These are phyloP conservation scores for Struthidea cinerea DNA, from an alignment of 2,113 vertebrate genomes.

Conservation along the genomic window DNA sequence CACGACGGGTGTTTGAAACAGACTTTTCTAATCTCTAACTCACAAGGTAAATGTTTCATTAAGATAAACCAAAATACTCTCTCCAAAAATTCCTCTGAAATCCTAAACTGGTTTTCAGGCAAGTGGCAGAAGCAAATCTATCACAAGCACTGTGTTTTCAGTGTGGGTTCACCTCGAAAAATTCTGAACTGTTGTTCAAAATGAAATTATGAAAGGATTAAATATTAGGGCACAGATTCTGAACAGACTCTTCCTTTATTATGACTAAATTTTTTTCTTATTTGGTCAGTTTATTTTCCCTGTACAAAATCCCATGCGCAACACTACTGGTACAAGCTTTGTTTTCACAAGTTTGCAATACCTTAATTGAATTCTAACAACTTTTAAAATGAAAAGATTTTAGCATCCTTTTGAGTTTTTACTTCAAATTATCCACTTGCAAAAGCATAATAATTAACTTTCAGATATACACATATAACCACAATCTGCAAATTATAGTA, in stretches of 20 bases:
- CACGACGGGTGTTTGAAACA: not conserved
- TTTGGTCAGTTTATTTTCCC: not conserved
- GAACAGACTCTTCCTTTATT: not conserved
- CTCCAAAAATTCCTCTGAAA: not conserved
- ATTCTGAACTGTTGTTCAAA: not conserved
- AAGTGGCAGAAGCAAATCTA: not conserved
- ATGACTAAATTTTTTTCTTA: not conserved
- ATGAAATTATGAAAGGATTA: not conserved
- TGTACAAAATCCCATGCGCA: not conserved
- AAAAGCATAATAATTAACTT: not conserved
- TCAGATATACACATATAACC: not conserved
- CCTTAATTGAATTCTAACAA: not conserved
- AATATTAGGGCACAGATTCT: not conserved
- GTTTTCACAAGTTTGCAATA: not conserved
- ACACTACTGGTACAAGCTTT: not conserved
- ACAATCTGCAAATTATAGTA: not conserved
- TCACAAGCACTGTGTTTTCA: not conserved
- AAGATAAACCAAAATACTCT: not conserved
- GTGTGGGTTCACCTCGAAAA: not conserved
- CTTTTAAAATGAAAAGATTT: not conserved
- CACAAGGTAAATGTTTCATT: not conserved
- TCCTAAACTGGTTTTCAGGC: not conserved
- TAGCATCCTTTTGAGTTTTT: not conserved
- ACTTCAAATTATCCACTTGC: not conserved
- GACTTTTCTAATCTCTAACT: not conserved